Conservation (phyloP, 2,888 invertebrate species). For the Pandemis corylana region DNA sequence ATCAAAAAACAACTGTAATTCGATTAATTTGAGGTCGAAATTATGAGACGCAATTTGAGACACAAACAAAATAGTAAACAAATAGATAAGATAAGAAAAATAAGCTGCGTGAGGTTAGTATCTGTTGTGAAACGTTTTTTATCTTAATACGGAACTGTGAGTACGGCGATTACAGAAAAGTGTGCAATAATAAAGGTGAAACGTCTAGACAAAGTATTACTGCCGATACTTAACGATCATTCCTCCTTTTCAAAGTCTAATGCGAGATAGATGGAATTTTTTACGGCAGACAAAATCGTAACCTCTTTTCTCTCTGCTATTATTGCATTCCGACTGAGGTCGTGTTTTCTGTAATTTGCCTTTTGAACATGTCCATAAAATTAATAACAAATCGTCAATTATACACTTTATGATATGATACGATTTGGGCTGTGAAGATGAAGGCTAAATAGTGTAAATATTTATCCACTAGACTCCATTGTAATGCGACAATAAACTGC, state of each 20-base stretch:
- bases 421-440: no score
- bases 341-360: no score
- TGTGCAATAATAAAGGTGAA: constrained; percentile 22
- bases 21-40: background rate
- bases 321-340: no score
- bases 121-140: constrained; percentile 8
- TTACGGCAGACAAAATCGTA: background rate
- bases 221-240: background rate
- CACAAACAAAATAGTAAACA: background rate
- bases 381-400: no score
- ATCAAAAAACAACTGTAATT: background rate
- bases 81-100: background rate
- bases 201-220: constrained; percentile 21
- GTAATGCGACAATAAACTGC: no score
- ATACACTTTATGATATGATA: no score
- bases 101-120: background rate
- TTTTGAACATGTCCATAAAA: no score
- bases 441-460: no score
- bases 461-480: no score
- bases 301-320: no score
- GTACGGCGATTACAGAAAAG: constrained; percentile 12
- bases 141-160: constrained; percentile 24
- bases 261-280: background rate
- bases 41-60: background rate
- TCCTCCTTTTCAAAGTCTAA: background rate